A percentile compares a stretch with the other conserved stretches of the same genome.
phyloP scores from a whole-genome alignment of 2,797 vertebrate genomes.

The Luscinia luscinia region DNA sequence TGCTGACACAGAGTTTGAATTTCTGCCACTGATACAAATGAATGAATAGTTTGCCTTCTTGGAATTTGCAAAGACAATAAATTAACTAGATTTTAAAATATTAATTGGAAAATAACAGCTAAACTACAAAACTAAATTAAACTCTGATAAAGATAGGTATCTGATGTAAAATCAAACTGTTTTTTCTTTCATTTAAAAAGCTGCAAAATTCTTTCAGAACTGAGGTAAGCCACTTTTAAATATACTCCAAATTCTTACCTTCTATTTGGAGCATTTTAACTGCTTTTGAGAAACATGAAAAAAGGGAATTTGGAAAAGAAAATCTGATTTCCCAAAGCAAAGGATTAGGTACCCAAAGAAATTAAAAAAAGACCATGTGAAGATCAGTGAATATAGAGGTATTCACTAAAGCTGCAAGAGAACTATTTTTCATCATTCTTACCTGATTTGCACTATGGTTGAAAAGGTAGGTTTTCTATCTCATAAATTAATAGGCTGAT shows the following conservation, averaged over 20 bases:
- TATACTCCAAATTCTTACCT: background rate
- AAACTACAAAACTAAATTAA: background rate
- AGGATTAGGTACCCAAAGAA: background rate
- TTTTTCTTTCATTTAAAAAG: background rate
- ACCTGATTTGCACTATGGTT: background rate
- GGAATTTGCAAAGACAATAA: background rate
- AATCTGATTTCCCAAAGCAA: background rate
- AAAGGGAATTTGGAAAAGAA: background rate
- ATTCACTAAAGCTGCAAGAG: background rate
- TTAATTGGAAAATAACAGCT: background rate
- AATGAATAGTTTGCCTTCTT: background rate
- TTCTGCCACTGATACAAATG: background rate
- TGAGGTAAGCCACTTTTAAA: background rate
- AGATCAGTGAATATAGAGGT: background rate
- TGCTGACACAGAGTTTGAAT: background rate
- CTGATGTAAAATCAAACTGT: background rate
- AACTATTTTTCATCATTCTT: background rate
- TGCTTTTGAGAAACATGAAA: background rate
- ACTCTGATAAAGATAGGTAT: background rate
- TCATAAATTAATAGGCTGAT: background rate
- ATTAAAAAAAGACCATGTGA: background rate
- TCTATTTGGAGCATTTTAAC: background rate
- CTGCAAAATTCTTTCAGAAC: background rate
- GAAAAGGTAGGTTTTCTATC: background rate
- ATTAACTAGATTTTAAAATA: background rate